Conservation (phyloP, 2,797 vertebrate genomes). For the Eutrigla gurnardus region DNA sequence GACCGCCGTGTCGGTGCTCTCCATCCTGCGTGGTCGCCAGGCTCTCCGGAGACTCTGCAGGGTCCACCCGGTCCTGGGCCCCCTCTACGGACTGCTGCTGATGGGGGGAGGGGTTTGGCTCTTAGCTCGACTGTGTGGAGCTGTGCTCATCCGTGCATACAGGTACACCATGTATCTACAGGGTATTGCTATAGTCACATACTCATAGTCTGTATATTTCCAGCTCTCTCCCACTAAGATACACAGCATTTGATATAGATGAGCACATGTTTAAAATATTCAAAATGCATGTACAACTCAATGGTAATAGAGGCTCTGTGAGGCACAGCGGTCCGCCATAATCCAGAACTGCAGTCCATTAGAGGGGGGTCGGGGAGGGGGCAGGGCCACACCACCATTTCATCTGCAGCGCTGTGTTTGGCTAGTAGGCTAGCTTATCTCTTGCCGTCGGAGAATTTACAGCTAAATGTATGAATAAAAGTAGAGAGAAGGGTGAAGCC, state of each 20-base stretch:
- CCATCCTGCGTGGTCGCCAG: constrained; percentile 63
- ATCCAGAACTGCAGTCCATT: too few species aligned
- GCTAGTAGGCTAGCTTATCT: too few species aligned
- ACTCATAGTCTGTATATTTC: too few species aligned
- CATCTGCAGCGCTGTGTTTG: too few species aligned
- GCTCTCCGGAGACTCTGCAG: constrained; percentile 67
- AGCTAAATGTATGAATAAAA: too few species aligned
- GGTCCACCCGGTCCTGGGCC: constrained; percentile 74
- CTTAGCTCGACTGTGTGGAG: constrained; percentile 76
- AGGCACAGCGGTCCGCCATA: background rate
- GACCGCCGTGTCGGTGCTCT: constrained; percentile 65
- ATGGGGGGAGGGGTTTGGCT: constrained; percentile 73
- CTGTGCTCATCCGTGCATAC: constrained; percentile 77
- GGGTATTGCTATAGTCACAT: background rate
- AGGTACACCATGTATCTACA: constrained; percentile 60
- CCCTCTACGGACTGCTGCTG: constrained; percentile 74
- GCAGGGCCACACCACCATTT: too few species aligned
- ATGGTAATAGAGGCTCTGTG: background rate
- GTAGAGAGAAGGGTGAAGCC: too few species aligned
- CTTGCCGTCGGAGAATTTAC: too few species aligned
- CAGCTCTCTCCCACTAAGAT: too few species aligned
- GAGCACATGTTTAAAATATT: background rate
- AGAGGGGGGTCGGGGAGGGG: too few species aligned
- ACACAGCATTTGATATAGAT: background rate
- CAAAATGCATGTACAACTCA: background rate